Base-by-base conservation (phyloP, 2,797 vertebrate species). In the Chiroxiphia lanceolata region DNA sequence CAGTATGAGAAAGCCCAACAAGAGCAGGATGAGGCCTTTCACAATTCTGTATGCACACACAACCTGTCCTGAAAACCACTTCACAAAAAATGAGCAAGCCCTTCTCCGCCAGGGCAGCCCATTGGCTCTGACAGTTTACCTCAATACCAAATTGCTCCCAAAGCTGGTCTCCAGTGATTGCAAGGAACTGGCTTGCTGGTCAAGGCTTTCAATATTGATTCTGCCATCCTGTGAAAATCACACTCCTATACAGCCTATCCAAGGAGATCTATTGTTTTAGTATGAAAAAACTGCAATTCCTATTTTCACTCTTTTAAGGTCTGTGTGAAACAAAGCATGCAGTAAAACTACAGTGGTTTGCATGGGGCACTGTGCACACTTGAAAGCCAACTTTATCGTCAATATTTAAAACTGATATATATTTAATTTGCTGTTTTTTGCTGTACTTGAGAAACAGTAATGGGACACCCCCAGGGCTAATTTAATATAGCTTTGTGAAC, bases 361-460 rank as follows among this genome's bases (percentile, higher is more conserved):
- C 34, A 3, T 13, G 21, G 45, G 33, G 3, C 38, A 89, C 42
- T 54, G 33, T 50, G 74, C 23, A 50, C 15, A 5, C 40, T 53
- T 57, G 44, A 47, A 83, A 94, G 33, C 51, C 13, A 36, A 53
- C 44, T 51, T 45, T 81, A 70, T 67, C 2, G 1, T 90, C 67
- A 70, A 15, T 82, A 57, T 40, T 80, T 72, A 51, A 90, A 93
- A 82, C 5, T 40, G 23, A 90, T 77, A 70, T 40, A 67, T 65
- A 94, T 93, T 87, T 91, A 82, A 92, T 93, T 90, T 92, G 23
- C 56, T n/a, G 68, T 80, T 94, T 94, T 91, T 82, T 72, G 38
- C 88, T 83, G 36, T 79, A 89, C 78, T 80, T 70, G 56, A 82
- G 60, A 87, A 94, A 64, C n/a, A 74, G 60, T 80, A 94, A 94